Evolutionary conservation across 2,888 invertebrate species (phyloP).

Genomic region (Amiota communis): DNA sequence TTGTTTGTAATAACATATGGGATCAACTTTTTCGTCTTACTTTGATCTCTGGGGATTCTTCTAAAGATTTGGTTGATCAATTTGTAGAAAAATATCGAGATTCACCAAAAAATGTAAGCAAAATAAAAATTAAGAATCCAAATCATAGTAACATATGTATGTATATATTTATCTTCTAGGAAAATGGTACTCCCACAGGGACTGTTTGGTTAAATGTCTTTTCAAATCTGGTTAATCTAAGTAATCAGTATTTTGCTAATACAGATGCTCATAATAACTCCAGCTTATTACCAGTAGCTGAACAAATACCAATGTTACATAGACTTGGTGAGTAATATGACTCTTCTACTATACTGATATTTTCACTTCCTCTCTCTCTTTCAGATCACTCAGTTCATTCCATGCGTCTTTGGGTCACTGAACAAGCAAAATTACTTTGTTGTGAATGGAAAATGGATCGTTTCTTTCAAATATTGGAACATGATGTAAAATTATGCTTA

Average conservation of each 20-base stretch:
- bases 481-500: constrained; percentile 79
- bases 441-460: constrained; percentile 84
- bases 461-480: constrained; percentile 81
- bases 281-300: constrained; percentile 85
- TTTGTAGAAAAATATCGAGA: constrained; percentile 57
- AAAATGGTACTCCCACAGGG: constrained; percentile 66
- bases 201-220: constrained; percentile 75
- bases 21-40: constrained; percentile 77
- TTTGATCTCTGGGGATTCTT: constrained; percentile 62
- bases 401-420: constrained; percentile 84
- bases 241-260: constrained; percentile 78
- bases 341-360: neutral
- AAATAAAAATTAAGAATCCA: neutral
- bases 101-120: constrained; percentile 57
- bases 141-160: too few species aligned
- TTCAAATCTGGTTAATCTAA: constrained; percentile 80
- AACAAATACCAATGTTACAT: constrained; percentile 83
- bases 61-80: constrained; percentile 52
- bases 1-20: constrained; percentile 87
- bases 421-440: constrained; percentile 81
- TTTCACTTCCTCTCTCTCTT: neutral
- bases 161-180: constrained; percentile 47
- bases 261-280: constrained; percentile 83
- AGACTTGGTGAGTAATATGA: constrained; percentile 61
- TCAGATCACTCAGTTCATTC: constrained; percentile 86